Base-by-base conservation (phyloP, 2,888 invertebrate genomes). In the Sialis lutaria region DNA sequence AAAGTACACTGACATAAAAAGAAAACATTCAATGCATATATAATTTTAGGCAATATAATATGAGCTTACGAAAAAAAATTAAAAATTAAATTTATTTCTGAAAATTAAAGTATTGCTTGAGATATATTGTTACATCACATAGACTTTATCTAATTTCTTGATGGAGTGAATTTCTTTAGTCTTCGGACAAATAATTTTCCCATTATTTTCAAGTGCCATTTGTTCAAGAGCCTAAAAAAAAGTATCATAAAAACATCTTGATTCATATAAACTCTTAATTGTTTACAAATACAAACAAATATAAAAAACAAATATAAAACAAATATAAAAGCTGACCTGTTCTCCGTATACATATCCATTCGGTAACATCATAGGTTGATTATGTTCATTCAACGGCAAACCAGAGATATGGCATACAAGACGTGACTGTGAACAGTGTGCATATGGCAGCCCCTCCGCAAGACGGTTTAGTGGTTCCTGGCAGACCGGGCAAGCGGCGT, bases 321-420 rank as follows among this genome's bases (percentile, higher is more conserved):
- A 42, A 22, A 12, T 32, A 47, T 41, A 44, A 42, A 35, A n/a
- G 53, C 56, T 64, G 57, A 86, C 87, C 75, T 86, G 78, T 68
- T 91, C 88, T 7, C 92, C 92, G 61, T 93, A 97, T 49, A 98
- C 93, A 67, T 91, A 87, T 48, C 97, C 97, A 69, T 97, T 97
- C 51, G 98, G 98, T 67, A 99, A 74, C 82, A 95, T 92, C 84
- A 97, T 88, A 8, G 96, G 96, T 56, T 90, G 91, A 70, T 97
- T 96, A 67, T 97, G 87, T 64, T 97, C 96, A 69, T 98, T 95
- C 58, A 98, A 74, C 43, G 92, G 85, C 56, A 84, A 74, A 32
- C 91, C 89, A 50, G 89, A 87, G 56, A 96, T 82, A 60, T 78
- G 76, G 66, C 97, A 98, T 58, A 96, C 87, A 47, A 96, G 77